Evolutionary conservation across 2,888 invertebrate species (phyloP).

Genomic region (Tinea pellionella): DNA sequence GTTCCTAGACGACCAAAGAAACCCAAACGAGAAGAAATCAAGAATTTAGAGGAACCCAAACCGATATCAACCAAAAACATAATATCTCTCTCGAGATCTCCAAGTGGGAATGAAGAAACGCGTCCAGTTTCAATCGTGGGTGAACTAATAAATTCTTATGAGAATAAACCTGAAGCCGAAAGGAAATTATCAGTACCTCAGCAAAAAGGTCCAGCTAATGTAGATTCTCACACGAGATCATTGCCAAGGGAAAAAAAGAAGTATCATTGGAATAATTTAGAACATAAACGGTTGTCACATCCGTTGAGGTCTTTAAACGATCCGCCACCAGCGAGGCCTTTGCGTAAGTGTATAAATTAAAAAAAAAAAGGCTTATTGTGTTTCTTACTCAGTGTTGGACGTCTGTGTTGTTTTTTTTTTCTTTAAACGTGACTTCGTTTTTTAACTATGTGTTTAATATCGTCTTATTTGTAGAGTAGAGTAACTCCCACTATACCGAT

Average conservation of each 20-base stretch:
- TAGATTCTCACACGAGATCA: constrained; percentile 37
- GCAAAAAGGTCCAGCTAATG: constrained; percentile 29
- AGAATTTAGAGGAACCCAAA: constrained; percentile 15
- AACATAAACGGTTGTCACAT: constrained; percentile 57
- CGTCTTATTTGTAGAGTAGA: too few relatives aligned
- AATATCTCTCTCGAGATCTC: constrained; percentile 47
- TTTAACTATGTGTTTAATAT: neutral
- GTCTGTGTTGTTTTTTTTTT: constrained; percentile 1
- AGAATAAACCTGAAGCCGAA: constrained; percentile 29
- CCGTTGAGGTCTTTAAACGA: constrained; percentile 54
- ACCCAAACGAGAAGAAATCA: constrained; percentile 32
- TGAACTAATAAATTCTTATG: constrained; percentile 37
- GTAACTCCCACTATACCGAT: too few relatives aligned
- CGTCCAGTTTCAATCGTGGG: constrained; percentile 29
- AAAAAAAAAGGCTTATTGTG: neutral
- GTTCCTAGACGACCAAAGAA: constrained; percentile 52
- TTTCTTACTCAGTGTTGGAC: neutral
- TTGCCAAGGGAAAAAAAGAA: constrained; percentile 42
- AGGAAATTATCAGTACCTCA: constrained; percentile 48
- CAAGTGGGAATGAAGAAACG: constrained; percentile 43
- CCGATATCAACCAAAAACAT: constrained; percentile 42
- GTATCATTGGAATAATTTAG: constrained; percentile 56
- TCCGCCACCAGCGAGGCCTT: constrained; percentile 37
- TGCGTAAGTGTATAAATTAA: constrained; percentile 45
- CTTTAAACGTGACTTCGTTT: neutral